Evolutionary conservation across 2,888 invertebrate species (phyloP), one percentile per base, ranked within the genome.

Genomic region (Ophion ventricosus): DNA sequence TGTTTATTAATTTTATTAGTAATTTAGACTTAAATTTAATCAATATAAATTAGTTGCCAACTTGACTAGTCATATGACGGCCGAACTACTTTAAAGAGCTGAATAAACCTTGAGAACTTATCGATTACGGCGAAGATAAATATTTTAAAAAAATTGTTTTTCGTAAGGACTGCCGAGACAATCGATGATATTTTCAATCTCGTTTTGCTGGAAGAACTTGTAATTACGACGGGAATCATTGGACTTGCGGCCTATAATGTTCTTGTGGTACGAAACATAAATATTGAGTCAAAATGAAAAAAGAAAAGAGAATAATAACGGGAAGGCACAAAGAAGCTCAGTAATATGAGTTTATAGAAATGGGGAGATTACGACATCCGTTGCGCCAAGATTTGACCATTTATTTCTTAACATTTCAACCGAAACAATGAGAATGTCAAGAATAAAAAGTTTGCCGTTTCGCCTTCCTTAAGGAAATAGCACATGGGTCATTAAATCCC

Each of bases 161-260:
- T 4, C n/a, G 59, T 10, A 54, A 87, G 87, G 35, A 79, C 80
- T 23, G 72, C 76, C 1, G 59, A 69, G 7, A 49, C 66, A n/a
- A 79, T 86, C 14, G 80, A 86, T 10, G 77, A 81, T 35, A 70
- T 83, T 63, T 84, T 81, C 20, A 57, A 80, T 26, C 14, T 85
- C 14, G 72, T 82, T 57, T 67, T 87, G 4, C 54, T 87, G 10
- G 81, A 69, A 57, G 87, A 86, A 75, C 56, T 87, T 10, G 43
- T 75, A 5, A 82, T 80, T 10, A 69, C 77, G n/a, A 86, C 83
- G 11, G 63, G 82, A 14, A 69, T 86, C 20, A 63, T 87, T 29
- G 86, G 82, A n/a, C 61, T 87, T 1, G 69, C 83, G 10, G 20
- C 54, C 17, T 86, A 85, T 66, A 69, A 69, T 35, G 14, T 81